Evolutionary conservation across 2,797 vertebrate species (phyloP), one percentile per base, ranked within the genome.

Genomic region (Lacerta bilineata): DNA sequence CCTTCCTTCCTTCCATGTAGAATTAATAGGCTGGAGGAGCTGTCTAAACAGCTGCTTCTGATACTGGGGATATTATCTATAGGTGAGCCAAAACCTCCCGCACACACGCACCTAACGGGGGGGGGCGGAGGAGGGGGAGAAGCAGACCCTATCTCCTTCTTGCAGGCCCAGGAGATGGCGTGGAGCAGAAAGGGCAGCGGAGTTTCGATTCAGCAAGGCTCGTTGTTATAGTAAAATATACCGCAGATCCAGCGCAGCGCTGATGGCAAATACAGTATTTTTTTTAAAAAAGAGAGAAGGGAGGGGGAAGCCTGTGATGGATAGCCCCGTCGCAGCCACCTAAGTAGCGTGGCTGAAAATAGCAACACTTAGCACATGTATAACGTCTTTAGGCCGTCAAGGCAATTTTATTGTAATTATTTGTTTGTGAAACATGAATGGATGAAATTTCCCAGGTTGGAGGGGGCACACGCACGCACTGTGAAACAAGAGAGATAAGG

Each of bases 41-140:
- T 86, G 86, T 79, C 94, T 90, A 89, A 92, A 86, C 87, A 92
- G 88, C 88, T 82, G 85, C 27, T 64, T 3, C 43, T 1, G 71
- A 92, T 91, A 86, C 77, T 0, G 0, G 74, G 84, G 61, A 71
- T 86, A 87, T 89, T 86, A 86, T 89, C 87, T 92, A 46, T 33
- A 83, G 86, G 79, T 75, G 83, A 86, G 86, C 83, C 72, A n/a
- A 23, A 74, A 80, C 90, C 88, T 36, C 85, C 27, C 25, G 13
- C 29, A 27, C 0, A 0, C 0, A 0, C 1, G 0, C 2, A 83
- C 64, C 90, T 79, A 71, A 68, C 39, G 17, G 75, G 80, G 69
- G 25, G 23, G 18, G 17, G 25, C 7, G 6, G 17, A 17, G 4
- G 2, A 6, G 25, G 17, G 6, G 7, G 36, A 18, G 27, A 20